Base-by-base conservation (phyloP, 2,888 invertebrate genomes). In the Yponomeuta malinellus region DNA sequence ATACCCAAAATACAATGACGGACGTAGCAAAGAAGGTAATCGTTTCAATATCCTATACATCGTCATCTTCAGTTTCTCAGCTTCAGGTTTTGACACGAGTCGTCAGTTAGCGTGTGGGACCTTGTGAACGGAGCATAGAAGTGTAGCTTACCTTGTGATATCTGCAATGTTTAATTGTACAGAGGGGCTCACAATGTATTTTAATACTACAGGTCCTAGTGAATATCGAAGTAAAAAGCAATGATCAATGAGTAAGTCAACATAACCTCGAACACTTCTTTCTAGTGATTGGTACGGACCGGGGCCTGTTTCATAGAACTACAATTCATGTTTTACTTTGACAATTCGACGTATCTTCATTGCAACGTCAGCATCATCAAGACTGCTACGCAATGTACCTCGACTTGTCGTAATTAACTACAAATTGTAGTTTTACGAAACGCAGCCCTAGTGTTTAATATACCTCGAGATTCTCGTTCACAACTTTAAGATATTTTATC, bases 21-120 rank as follows among this genome's bases (percentile, higher is more conserved):
- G 89, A 90, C 84, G 85, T 90, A 74, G 85, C 88, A 74, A 88
- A 87, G 84, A 90, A 92, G 90, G 91, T 91, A 88, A 86, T 81
- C 52, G 72, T 73, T 63, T 72, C 70, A 72, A 72, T 73, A 73
- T 68, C 72, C 68, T 65, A 71, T 71, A 68, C 48, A 71, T 73
- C 77, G 76, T 76, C 77, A 15, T 15, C 52, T 15, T 59, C 12
- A 59, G 52, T 15, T 59, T 59, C 52, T 59, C 3, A 59, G 52
- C 52, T 59, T 52, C 73, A 72, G 73, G 81, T 78, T 83, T 84
- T 85, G 85, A 85, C 86, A 83, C 80, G 80, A 83, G 78, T 78
- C 78, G 76, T 78, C 78, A 81, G 79, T 79, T 77, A 80, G 81
- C 83, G 82, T 84, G 84, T 83, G 83, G 82, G 83, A 84, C 80